phyloP scores from a whole-genome alignment of 30 jellyfish, hydroid and myxozoan species.

The Nemopilema nomurai region DNA sequence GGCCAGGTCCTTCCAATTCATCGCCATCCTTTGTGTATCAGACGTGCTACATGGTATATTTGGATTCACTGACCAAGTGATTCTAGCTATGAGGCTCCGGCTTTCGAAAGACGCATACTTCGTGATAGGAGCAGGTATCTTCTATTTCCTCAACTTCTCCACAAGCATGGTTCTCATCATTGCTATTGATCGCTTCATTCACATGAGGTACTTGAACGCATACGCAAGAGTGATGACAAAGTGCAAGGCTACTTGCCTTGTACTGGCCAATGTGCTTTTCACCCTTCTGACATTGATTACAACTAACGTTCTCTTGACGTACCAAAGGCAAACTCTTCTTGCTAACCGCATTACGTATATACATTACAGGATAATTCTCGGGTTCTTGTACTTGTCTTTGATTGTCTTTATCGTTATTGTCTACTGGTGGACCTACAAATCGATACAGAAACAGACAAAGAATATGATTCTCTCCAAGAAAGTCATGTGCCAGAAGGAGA shows the following conservation, averaged over 20 bases:
- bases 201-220: conserved; percentile 26
- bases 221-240: conserved; percentile 24
- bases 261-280: neutral
- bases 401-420: neutral
- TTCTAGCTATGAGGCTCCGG: neutral
- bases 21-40: neutral
- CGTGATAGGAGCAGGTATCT: neutral
- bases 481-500: neutral
- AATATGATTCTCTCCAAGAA: neutral
- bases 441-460: neutral
- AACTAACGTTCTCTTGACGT: neutral
- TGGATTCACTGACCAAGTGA: neutral
- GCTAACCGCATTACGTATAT: neutral
- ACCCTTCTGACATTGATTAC: neutral
- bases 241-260: conserved; percentile 1
- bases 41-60: neutral
- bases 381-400: neutral
- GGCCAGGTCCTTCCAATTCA: neutral
- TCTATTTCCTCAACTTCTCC: neutral
- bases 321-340: neutral
- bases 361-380: neutral
- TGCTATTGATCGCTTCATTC: conserved; percentile 26
- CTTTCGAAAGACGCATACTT: neutral
- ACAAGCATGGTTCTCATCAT: conserved; percentile 3
- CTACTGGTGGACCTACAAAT: neutral